Evolutionary conservation across 2,113 vertebrate genomes (phyloP), one percentile per base, ranked within the genome.

Genomic region (Felis chaus): DNA sequence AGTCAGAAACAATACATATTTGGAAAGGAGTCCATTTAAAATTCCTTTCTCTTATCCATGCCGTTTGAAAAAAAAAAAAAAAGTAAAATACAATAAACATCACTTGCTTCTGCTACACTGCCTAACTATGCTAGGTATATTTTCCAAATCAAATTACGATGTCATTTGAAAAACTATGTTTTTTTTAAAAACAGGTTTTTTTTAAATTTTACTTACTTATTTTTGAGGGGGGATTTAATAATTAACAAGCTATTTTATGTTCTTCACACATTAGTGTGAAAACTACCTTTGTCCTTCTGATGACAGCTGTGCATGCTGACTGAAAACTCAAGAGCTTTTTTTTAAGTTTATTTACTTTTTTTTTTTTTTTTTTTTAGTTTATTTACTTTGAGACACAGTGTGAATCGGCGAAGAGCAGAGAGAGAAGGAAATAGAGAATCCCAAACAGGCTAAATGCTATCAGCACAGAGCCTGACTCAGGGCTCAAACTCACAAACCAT

Each of bases 181-280:
- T 84, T 53, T 25, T 61, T 61, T 9, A 61, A 61, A 61, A 61
- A 23, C 57, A 61, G 18, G 21, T 61, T 61, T 23, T 57, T 61
- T 25, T 25, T 0, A 61, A 61, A 23, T 61, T 61, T 61, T 23
- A 61, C 23, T 61, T 23, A 61, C 57, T 61, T 18, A 61, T 61
- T 57, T 57, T 57, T 23, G 21, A 61, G 21, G 21, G 57, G 57
- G 57, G 21, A 69, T 86, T 91, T 96, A 95, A 97, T 93, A 71
- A 89, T 71, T 55, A 96, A 33, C 50, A 78, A 33, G 66, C 74
- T 76, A 88, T 85, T 97, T 97, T 89, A 96, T 96, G 85, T 91
- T 96, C 96, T 97, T 91, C 71, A 78, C 31, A n/a, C 27, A 61
- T 78, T 41, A 85, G 4, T 73, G 33, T 85, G 80, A 97, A 80